These are phyloP conservation scores for Orthosia incerta DNA, from an alignment of 2,888 invertebrate species.

Conservation along the genomic window DNA sequence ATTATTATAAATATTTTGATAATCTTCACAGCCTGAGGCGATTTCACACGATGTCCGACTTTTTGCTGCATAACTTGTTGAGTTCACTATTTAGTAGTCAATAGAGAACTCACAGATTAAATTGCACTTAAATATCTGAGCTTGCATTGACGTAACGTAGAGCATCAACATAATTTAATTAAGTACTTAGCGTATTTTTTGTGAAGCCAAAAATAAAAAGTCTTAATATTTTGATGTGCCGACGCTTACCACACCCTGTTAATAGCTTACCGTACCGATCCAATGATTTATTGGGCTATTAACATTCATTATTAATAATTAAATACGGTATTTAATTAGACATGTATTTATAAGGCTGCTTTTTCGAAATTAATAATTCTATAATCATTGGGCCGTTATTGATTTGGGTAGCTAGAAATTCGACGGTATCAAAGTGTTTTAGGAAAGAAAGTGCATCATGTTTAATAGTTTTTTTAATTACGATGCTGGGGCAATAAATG, in stretches of 20 bases:
- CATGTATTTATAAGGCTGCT: conserved; percentile 35
- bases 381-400: conserved; percentile 37
- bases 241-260: conserved; percentile 42
- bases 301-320: conserved; percentile 62
- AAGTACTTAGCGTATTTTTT: conserved; percentile 30
- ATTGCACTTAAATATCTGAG: conserved; percentile 2
- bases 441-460: conserved; percentile 2
- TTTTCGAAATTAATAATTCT: conserved; percentile 47
- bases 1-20: conserved; percentile 25
- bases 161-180: conserved; percentile 36
- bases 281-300: conserved; percentile 56
- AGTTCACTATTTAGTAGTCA: neutral
- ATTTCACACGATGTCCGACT: conserved; percentile 10
- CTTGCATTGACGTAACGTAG: neutral
- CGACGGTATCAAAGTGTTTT: conserved; percentile 5
- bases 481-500: neutral
- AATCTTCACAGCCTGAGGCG: conserved; percentile 23
- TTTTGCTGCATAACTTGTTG: neutral
- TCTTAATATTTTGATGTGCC: conserved; percentile 45
- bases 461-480: conserved; percentile 11
- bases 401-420: conserved; percentile 33
- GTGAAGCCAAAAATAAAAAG: conserved; percentile 12
- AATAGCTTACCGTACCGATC: conserved; percentile 16
- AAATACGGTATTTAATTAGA: conserved; percentile 55
- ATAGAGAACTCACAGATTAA: conserved; percentile 13